Evolutionary conservation across 64 coral and sea anemone genomes (phyloP), one percentile per base, ranked within the genome.

Genomic region (Exaiptasia diaphana): DNA sequence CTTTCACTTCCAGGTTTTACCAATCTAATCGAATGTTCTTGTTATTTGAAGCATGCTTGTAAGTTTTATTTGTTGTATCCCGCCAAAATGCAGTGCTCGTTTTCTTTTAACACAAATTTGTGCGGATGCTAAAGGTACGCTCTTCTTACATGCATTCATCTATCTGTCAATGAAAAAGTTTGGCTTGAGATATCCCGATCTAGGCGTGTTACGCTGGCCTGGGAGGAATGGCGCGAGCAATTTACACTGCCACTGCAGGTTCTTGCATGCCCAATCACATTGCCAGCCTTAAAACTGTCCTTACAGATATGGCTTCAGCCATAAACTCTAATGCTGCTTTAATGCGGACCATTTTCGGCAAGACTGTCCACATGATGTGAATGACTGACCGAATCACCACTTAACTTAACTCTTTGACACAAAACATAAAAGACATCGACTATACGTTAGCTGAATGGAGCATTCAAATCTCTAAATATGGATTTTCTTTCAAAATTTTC

Each of bases 221-320:
- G 9, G 26, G 54, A 2, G 73, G 73, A 7, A 40, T 87, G 0
- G 55, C 61, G 4, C 26, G 42, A 4, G 38, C 38, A 74, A 13
- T 85, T 41, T 63, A 75, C 35, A 54, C 53, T 33, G 53, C 82
- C 36, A 28, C 32, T 18, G 84, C 72, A 31, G n/a, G 50, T 20
- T 29, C 27, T 12, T 87, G 72, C n/a, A 71, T 76, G 53, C 42
- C 83, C 2, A 76, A 75, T 17, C 57, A 76, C 11, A 64, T 86
- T 17, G 27, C 39, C 0, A 43, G 57, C 15, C 64, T 83, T 55
- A 83, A 83, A 29, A 18, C 30, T 32, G 74, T 53, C 1, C 20
- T 85, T 4, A 35, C 53, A 21, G 36, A 59, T 3, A 37, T 85
- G 20, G 18, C 37, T 3, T 28, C 4, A 11, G 29, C 49, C 2